Percentiles rank a stretch among this genome's conserved stretches.
Evolutionary conservation across 2,888 invertebrate species (phyloP).

Genomic region (Apodemia arnacis): DNA sequence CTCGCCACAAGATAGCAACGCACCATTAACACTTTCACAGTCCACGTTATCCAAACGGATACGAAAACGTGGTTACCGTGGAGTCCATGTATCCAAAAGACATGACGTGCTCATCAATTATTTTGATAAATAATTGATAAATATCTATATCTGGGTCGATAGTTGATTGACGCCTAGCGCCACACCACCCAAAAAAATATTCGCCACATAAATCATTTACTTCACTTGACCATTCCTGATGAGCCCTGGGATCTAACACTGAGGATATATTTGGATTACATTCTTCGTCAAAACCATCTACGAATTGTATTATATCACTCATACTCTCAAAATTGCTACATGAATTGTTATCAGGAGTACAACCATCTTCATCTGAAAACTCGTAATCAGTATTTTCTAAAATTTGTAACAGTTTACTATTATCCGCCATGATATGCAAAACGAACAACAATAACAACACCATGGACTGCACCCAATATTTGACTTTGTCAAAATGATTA

Average conservation of each 20-base stretch:
- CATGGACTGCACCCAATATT: too few species aligned
- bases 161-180: neutral
- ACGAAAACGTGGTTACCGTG: too few species aligned
- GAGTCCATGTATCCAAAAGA: too few species aligned
- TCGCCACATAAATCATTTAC: neutral
- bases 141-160: too few species aligned
- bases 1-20: too few species aligned
- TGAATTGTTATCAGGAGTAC: neutral
- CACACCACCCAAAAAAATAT: neutral
- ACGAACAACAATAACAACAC: too few species aligned
- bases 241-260: neutral
- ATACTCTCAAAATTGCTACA: neutral
- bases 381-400: conserved; percentile 1
- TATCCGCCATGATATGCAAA: conserved; percentile 3
- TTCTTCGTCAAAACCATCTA: conserved; percentile 1
- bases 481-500: too few species aligned
- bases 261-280: neutral
- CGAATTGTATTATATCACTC: neutral
- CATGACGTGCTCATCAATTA: too few species aligned
- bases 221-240: neutral
- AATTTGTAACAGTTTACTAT: conserved; percentile 8
- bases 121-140: too few species aligned
- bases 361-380: too few species aligned
- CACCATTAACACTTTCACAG: too few species aligned
- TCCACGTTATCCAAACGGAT: too few species aligned